Evolutionary conservation across 2,888 invertebrate genomes (phyloP).

Genomic region (Cantharis rufa): DNA sequence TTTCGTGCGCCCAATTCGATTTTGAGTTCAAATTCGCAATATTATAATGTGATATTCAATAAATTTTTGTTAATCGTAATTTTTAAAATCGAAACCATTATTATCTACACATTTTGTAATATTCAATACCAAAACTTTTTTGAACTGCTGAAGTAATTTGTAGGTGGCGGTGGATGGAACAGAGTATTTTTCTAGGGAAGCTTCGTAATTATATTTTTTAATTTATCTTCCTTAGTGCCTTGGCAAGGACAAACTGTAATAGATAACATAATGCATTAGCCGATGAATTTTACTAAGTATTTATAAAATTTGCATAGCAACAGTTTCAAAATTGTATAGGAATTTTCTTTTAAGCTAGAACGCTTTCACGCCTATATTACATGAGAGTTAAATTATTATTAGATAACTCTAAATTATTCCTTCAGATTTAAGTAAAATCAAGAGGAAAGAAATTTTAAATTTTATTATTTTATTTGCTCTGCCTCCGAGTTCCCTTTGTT

Average conservation of each 20-base stretch:
- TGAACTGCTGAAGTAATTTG: slow-evolving; percentile 36
- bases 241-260: slow-evolving; percentile 48
- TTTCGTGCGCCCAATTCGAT: too few species aligned
- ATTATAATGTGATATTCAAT: too few species aligned
- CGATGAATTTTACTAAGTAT: slow-evolving; percentile 48
- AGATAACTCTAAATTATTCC: slow-evolving; percentile 22
- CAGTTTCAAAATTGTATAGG: slow-evolving; percentile 7
- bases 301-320: slow-evolving; percentile 42
- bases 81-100: too few species aligned
- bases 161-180: slow-evolving; percentile 44
- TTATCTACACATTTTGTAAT: neutral
- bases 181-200: slow-evolving; percentile 61
- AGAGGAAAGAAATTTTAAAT: slow-evolving; percentile 22
- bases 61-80: too few species aligned
- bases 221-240: slow-evolving; percentile 70
- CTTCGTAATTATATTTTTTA: slow-evolving; percentile 73
- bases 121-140: slow-evolving; percentile 22
- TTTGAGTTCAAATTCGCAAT: too few species aligned
- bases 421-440: slow-evolving; percentile 25
- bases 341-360: neutral
- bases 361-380: neutral
- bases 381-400: slow-evolving; percentile 17
- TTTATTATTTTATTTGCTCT: slow-evolving; percentile 25
- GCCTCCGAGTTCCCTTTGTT: slow-evolving; percentile 6
- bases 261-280: slow-evolving; percentile 49